A percentile compares a stretch with the other conserved stretches of the same genome.
These are phyloP conservation scores for Diprion similis DNA, from an alignment of 1,140 invertebrate species.

Conservation along the genomic window DNA sequence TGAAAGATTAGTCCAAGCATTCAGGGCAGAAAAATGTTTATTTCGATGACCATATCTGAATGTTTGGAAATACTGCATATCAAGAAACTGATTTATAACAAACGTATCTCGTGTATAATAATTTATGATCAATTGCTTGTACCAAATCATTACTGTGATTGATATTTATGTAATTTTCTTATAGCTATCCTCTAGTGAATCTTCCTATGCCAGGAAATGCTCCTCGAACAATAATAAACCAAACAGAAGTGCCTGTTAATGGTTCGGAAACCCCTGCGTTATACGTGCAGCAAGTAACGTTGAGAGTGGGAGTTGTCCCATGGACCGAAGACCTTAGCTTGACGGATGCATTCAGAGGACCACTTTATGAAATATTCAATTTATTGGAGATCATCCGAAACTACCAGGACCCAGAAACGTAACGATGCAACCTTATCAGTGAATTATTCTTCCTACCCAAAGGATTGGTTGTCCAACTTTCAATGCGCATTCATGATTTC, in stretches of 20 bases:
- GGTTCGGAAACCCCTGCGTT: slow-evolving; percentile 68
- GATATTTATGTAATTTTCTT: slow-evolving; percentile 40
- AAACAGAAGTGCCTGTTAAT: slow-evolving; percentile 48
- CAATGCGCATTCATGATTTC: slow-evolving; percentile 18
- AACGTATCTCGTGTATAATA: too few relatives aligned
- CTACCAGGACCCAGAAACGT: slow-evolving; percentile 81
- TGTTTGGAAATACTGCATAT: too few relatives aligned
- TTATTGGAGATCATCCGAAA: slow-evolving; percentile 85
- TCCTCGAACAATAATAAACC: slow-evolving; percentile 61
- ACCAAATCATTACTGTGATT: neutral
- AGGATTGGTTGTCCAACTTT: slow-evolving; percentile 14
- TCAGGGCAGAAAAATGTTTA: too few relatives aligned
- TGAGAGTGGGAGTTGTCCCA: slow-evolving; percentile 78
- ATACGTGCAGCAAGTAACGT: slow-evolving; percentile 84
- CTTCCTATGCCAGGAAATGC: slow-evolving; percentile 84
- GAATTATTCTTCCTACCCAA: slow-evolving; percentile 1
- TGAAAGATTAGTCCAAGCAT: too few relatives aligned
- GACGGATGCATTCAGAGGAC: slow-evolving; percentile 88
- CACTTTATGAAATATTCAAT: slow-evolving; percentile 86
- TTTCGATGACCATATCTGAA: too few relatives aligned
- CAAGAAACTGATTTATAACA: too few relatives aligned
- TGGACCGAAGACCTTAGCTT: slow-evolving; percentile 83
- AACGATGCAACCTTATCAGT: slow-evolving; percentile 43
- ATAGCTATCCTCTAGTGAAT: slow-evolving; percentile 80
- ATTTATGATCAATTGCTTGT: too few relatives aligned